Conservation (phyloP, 2,113 vertebrate species). For the Hemibagrus wyckioides region DNA sequence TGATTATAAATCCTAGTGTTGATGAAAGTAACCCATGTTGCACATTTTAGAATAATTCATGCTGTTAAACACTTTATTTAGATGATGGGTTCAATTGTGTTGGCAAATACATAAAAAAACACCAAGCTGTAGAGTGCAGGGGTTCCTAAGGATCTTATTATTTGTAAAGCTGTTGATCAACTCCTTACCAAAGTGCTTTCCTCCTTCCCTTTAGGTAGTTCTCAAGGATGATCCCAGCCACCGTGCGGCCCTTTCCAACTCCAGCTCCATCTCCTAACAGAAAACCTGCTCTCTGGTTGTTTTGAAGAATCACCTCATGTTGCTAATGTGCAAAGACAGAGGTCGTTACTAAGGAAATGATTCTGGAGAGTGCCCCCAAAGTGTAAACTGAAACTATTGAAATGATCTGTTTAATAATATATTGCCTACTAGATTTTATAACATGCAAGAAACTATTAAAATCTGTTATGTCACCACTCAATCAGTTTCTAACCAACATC, state of each 20-base stretch:
- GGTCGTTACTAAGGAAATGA: not conserved
- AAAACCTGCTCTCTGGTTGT: conserved; percentile 91
- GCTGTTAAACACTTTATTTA: not conserved
- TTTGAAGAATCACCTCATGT: conserved; percentile 94
- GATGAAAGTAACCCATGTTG: not conserved
- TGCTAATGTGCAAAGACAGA: conserved; percentile 73
- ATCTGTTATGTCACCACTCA: not conserved
- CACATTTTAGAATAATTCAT: not conserved
- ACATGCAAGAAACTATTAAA: not conserved
- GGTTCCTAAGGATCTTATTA: not conserved
- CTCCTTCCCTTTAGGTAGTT: conserved; percentile 89
- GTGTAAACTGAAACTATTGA: not conserved
- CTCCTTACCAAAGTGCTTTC: conserved; percentile 90
- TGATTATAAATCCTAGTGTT: not conserved
- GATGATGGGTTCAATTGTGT: not conserved
- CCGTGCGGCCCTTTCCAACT: conserved; percentile 93
- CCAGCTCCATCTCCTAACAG: conserved; percentile 94
- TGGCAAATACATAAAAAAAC: not conserved
- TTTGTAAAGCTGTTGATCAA: too few species aligned
- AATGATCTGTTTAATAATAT: not conserved
- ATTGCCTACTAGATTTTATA: not conserved
- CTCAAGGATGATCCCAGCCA: conserved; percentile 94
- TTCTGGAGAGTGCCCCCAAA: not conserved
- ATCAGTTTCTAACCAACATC: not conserved
- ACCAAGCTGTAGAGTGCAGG: not conserved